Base-by-base conservation (phyloP, 2,797 vertebrate genomes). In the Ciconia nigra region DNA sequence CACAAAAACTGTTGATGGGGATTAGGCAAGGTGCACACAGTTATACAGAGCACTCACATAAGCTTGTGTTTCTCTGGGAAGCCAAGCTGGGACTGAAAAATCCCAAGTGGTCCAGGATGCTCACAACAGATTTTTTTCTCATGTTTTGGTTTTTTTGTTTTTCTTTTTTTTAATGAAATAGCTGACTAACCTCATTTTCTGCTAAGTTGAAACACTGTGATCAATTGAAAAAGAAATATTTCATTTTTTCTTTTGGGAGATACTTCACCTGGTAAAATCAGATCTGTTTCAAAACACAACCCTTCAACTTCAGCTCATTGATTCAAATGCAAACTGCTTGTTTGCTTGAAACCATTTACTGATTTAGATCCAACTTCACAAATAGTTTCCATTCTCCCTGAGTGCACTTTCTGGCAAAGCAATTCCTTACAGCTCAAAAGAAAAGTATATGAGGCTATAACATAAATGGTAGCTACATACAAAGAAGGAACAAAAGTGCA, bases 351-450 rank as follows among this genome's bases (percentile, higher is more conserved):
- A 89, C 37, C 7, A 76, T 91, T 86, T 89, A 65, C 51, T 92
- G 90, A 89, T 86, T 90, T 65, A 81, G 29, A 82, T 90, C 66
- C 81, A 96, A 76, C 67, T 79, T 92, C 39, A 35, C 62, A 73
- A 95, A 95, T 89, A 95, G 55, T 89, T 97, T 96, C 96, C 93
- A 96, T 89, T 90, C 77, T 90, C 62, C 61, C 63, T 55, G 22
- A 82, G 47, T 5, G 6, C 42, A 55, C 41, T 92, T 95, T 62
- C 82, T 94, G 89, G 83, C 35, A 95, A 89, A 89, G 66, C 37
- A 81, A 69, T 84, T 93, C 54, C 39, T 86, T 87, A 10, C 33
- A 90, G 62, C 35, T 65, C 31, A 70, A 84, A 90, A 79, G 19
- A 15, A 47, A 84, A 80, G n/a, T 49, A 16, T 15, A 10, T 37